Base-by-base conservation (phyloP, 1,140 invertebrate genomes). In the Orius laevigatus region DNA sequence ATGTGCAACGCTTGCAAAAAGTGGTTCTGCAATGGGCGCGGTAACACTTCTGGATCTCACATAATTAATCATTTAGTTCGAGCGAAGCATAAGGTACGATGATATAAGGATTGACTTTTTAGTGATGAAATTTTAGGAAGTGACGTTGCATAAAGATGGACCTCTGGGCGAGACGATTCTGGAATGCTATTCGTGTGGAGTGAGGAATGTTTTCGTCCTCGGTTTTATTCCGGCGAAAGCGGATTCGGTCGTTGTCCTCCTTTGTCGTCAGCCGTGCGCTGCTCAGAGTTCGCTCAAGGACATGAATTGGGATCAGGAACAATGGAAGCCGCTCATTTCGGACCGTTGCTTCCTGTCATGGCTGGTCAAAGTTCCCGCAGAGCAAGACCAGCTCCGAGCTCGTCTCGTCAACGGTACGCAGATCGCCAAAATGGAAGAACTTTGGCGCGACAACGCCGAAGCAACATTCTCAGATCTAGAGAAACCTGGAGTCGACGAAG, bases 211-310 rank as follows among this genome's bases (percentile, higher is more conserved):
- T 0, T 98, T 99, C 70, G 83, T 98, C 18, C 71, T 99, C 40
- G 96, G 96, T 44, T 99, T 97, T 63, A 98, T 99, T 59, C 95
- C 95, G 3, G 94, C 95, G 9, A 98, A 98, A 70, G 92, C 94
- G 6, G 95, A 98, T 66, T 96, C 92, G 1, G 93, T 98, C 35
- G 95, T 99, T n/a, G 93, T 98, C 1, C 66, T 99, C 40, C 70
- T 99, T 1, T 99, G 96, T 61, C 75, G 95, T 2, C 90, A 97
- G 68, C 95, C 95, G 4, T 99, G 96, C 69, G 93, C 94, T 45
- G 86, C 91, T 5, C 90, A 96, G 64, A 93, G 81, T 62, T 92
- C 88, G 33, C 67, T 95, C 8, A 94, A 97, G 66, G 94, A 98
- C 63, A 94, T 95, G 86, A 98, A 98, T 64, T 98, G 94, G 83